Base-by-base conservation (phyloP, 2,888 invertebrate genomes). In the Cylindroiulus punctatus region DNA sequence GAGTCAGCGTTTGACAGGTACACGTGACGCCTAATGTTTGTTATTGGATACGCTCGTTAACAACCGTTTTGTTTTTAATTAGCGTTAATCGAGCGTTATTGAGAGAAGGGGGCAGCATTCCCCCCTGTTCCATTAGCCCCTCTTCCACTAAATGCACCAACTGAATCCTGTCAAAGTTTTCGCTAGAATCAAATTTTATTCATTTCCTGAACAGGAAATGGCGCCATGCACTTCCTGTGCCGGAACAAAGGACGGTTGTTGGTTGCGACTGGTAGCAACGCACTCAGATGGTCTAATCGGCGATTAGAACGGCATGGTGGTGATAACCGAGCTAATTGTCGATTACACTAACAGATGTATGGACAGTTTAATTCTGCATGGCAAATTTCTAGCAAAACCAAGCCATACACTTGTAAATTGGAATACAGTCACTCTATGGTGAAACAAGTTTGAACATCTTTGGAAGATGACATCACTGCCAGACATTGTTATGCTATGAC, bases 21-120 rank as follows among this genome's bases (percentile, higher is more conserved):
- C 65, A 26, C 65, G 65, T 65, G 65, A 26, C 26, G n/a, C 65
- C 65, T 26, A 65, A 10, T 65, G 22, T 65, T 65, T 65, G 65
- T 65, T 65, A 65, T 65, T 65, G 65, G 65, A 65, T 65, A 65
- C 65, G 65, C 65, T 65, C 65, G 65, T 65, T 65, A 65, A 65
- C 65, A 65, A 65, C 65, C 65, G 65, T 22, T 65, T 65, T 65
- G 65, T 65, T 22, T 65, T 65, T 65, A 65, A 65, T 65, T 65
- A 65, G 65, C 8, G 65, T 65, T 65, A 65, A 65, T 65, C 65
- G 65, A 65, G 65, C 65, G 26, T 65, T 65, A 65, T 22, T 65
- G 22, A 12, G 5, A 17, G 47, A 47, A 2, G 14, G 17, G 17
- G 17, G 17, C 65, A 26, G 8, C n/a, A 10, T 26, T n/a, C 65